A percentile compares a stretch with the other conserved stretches of the same genome.
Conservation (phyloP, 2,113 vertebrate genomes). For the Nothocercus julius region DNA sequence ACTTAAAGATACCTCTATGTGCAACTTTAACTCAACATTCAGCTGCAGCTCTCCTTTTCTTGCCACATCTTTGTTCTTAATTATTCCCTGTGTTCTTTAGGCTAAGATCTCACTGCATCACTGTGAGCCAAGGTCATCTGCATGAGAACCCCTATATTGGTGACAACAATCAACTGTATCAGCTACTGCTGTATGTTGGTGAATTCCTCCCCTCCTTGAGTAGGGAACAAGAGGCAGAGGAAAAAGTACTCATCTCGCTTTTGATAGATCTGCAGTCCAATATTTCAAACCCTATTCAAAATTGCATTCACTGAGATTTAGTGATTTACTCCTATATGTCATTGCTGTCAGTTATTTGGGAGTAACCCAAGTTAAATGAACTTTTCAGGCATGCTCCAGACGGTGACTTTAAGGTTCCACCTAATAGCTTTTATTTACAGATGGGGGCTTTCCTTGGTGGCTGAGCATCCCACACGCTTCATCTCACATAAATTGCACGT, state of each 20-base stretch:
- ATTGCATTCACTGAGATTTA: background rate
- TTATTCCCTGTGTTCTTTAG: background rate
- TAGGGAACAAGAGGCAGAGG: background rate
- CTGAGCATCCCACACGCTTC: background rate
- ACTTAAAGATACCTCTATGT: background rate
- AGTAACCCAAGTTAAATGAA: background rate
- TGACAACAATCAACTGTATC: background rate
- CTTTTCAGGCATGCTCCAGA: background rate
- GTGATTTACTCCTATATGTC: background rate
- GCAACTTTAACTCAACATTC: background rate
- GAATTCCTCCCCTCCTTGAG: rapidly evolving
- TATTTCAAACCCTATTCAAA: background rate
- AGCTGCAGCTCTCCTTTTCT: background rate
- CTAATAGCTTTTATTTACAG: background rate
- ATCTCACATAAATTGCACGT: background rate
- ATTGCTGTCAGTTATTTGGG: rapidly evolving
- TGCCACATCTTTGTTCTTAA: background rate
- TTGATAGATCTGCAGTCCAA: background rate
- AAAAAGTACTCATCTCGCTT: background rate
- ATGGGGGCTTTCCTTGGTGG: rapidly evolving
- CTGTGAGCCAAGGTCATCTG: background rate
- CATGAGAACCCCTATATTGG: background rate
- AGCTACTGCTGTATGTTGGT: background rate
- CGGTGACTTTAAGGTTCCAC: rapidly evolving
- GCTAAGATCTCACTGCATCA: background rate